A percentile compares a stretch with the other conserved stretches of the same genome.
Conservation (phyloP, 2,113 vertebrate genomes). For the Clinocottus analis region DNA sequence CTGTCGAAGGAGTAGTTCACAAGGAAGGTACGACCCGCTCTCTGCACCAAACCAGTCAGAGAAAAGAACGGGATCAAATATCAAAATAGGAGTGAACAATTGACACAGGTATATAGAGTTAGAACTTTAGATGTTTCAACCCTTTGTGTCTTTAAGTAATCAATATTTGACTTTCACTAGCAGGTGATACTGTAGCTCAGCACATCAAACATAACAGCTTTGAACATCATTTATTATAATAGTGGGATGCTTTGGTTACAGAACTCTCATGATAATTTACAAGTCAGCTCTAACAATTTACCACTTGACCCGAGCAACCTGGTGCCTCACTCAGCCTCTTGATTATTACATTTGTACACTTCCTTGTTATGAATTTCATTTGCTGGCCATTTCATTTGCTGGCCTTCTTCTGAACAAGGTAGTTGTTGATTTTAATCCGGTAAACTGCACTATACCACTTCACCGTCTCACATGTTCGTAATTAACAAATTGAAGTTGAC, state of each 20-base stretch:
- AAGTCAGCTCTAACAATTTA: background rate
- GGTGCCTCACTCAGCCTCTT: background rate
- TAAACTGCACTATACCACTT: background rate
- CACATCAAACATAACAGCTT: background rate
- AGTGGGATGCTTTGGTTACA: background rate
- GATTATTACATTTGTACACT: background rate
- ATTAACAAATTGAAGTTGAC: background rate
- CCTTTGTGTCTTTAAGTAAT: background rate
- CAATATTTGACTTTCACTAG: background rate
- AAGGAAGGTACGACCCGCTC: background rate
- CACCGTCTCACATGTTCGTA: background rate
- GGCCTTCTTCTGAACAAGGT: background rate
- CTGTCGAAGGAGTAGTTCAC: too few relatives aligned
- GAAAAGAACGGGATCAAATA: background rate
- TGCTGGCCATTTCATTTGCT: too few relatives aligned
- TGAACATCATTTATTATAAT: background rate
- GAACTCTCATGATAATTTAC: background rate
- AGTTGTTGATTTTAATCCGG: background rate
- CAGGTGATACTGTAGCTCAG: too few relatives aligned
- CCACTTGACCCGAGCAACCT: background rate
- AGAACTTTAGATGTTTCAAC: background rate
- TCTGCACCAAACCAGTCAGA: too few relatives aligned
- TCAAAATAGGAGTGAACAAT: background rate
- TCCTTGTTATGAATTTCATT: background rate
- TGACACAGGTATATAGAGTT: background rate